A percentile compares a stretch with the other conserved stretches of the same genome.
Evolutionary conservation across 2,113 vertebrate species (phyloP).

Genomic region (Synchiropus splendidus): DNA sequence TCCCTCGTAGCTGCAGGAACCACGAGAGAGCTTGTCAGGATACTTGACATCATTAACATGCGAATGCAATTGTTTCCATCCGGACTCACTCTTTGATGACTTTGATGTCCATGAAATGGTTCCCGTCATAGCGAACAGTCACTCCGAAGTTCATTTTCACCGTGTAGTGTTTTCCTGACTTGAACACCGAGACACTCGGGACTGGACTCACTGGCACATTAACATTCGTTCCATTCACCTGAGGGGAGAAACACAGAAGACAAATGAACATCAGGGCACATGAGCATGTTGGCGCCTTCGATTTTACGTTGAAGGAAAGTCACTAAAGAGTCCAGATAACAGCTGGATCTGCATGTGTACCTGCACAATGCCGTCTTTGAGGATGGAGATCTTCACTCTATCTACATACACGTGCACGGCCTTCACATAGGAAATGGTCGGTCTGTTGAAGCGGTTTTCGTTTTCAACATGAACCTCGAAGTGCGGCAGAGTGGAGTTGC

Average conservation of each 20-base stretch:
- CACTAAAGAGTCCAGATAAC: neutral
- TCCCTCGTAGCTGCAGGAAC: conserved; percentile 50
- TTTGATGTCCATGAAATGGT: conserved; percentile 66
- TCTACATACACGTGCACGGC: conserved; percentile 61
- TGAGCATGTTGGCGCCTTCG: neutral
- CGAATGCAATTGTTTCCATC: neutral
- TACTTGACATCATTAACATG: no score
- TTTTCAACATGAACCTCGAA: conserved; percentile 64
- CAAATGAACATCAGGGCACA: neutral
- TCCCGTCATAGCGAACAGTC: conserved; percentile 67
- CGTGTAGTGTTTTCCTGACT: conserved; percentile 48
- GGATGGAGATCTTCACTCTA: conserved; percentile 58
- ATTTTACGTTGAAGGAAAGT: neutral
- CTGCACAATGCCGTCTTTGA: conserved; percentile 65
- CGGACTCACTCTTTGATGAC: conserved; percentile 65
- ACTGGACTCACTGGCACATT: conserved; percentile 33
- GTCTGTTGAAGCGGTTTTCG: conserved; percentile 61
- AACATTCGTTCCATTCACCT: conserved; percentile 53
- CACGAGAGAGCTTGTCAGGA: neutral
- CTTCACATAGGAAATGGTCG: conserved; percentile 61
- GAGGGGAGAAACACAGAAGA: neutral
- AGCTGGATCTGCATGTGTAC: conserved; percentile 28
- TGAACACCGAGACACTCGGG: conserved; percentile 39
- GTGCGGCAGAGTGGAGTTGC: conserved; percentile 52
- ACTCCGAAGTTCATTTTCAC: conserved; percentile 59